Evolutionary conservation across 2,888 invertebrate genomes (phyloP), one percentile per base, ranked within the genome.

Genomic region (Tachina grossa): DNA sequence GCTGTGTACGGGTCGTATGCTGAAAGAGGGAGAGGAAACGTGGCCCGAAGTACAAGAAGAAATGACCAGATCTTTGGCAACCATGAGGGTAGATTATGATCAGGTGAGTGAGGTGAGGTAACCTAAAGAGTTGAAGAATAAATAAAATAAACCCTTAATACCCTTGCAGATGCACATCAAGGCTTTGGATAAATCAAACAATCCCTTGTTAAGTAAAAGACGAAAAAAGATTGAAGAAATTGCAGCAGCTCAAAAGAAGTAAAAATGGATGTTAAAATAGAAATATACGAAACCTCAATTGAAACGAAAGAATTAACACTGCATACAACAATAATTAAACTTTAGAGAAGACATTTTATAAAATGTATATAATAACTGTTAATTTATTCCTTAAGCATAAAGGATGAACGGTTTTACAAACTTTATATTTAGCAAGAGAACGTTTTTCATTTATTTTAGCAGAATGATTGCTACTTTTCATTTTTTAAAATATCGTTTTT

Each of bases 41-140:
- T 99, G 99, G 99, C 97, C 97, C 0, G 99, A 99, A 90, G 98
- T 99, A 8, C 98, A 99, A 93, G 99, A 99, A 93, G 99, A 99
- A 93, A 99, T 99, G 99, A 99, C 98, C 1, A 95, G 98, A 87
- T 98, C 99, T 0, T 93, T 99, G 87, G 98, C 99, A 61, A 98
- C 98, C 71, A 99, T 99, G 99, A 94, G 99, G 75, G 99, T 99
- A 10, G 99, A 99, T 93, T 98, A 98, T 92, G 99, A 99, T 93
- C 97, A 97, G 94, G 95, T 95, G 71, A 86, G 84, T 78, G 57
- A 77, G 78, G 74, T 77, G 76, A 74, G 57, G 68, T 45, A n/a
- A n/a, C 57, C 8, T 10, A 11, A n/a, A n/a, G 47, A 6, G 2
- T 43, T 51, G 6, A 22, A 51, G 43, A 14, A n/a, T 59, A 53